Evolutionary conservation across 2,113 vertebrate species (phyloP), one percentile per base, ranked within the genome.

Genomic region (Phalacrocorax aristotelis): DNA sequence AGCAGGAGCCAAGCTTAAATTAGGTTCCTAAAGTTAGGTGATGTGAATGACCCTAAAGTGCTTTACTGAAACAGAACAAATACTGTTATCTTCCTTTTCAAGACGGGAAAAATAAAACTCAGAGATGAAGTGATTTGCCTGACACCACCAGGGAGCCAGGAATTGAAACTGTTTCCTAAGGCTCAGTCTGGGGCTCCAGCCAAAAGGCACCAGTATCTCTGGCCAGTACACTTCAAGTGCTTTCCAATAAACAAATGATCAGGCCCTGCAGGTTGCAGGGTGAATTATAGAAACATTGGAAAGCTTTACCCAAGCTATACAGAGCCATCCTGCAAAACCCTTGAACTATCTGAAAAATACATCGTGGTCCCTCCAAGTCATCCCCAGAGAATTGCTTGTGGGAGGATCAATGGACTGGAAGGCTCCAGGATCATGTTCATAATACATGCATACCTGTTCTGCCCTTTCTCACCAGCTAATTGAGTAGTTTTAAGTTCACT

Each of bases 201-300:
- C 95, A 96, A 83, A 89, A 92, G 89, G 36, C 80, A 68, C 69
- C 68, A 36, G 44, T 42, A 36, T 69, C 82, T 79, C 74, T 89
- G 83, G 89, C 79, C 34, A 17, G 74, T 57, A n/a, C 64, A 54
- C 36, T 77, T 84, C 75, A 58, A 74, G 49, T 64, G 30, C 84
- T 93, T 96, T 96, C 91, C 90, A 95, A 38, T 75, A 78, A 87
- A 83, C 86, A 92, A 84, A 83, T 70, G 64, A 74, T 74, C 49
- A 55, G 60, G 46, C 76, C 46, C 42, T 90, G 88, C 83, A 94
- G 90, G 68, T 71, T 58, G 55, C 65, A 61, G n/a, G 69, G 27
- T 66, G 49, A 76, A 84, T 70, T 74, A 16, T 6, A 90, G 51
- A 75, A 83, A 65, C 30, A 30, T 44, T 42, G 51, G 64, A 89